Evolutionary conservation across 2,888 invertebrate genomes (phyloP).

Genomic region (Caenorhabditis wallacei): DNA sequence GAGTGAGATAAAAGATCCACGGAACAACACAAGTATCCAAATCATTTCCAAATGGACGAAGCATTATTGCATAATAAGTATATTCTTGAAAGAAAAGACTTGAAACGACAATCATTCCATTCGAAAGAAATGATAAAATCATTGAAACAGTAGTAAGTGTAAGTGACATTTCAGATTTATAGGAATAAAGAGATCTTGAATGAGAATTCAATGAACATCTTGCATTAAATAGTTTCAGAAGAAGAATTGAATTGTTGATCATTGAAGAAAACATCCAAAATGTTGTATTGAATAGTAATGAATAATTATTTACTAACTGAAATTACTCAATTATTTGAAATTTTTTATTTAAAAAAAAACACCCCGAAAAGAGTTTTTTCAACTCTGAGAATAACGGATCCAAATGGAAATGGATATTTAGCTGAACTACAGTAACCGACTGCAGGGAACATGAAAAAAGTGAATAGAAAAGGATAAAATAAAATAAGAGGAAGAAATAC

Average conservation of each 20-base stretch:
- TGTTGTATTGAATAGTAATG: slow-evolving; percentile 26
- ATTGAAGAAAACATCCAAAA: slow-evolving; percentile 19
- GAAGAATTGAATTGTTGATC: slow-evolving; percentile 23
- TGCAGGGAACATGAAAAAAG: slow-evolving; percentile 48
- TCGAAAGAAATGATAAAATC: slow-evolving; percentile 41
- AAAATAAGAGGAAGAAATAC: slow-evolving; percentile 8
- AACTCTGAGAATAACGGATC: slow-evolving; percentile 23
- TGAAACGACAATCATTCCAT: slow-evolving; percentile 33
- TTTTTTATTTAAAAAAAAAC: neutral
- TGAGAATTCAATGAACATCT: neutral
- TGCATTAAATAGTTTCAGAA: neutral
- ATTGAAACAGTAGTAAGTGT: slow-evolving; percentile 38
- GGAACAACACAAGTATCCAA: slow-evolving; percentile 45
- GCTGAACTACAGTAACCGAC: slow-evolving; percentile 36
- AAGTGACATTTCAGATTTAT: slow-evolving; percentile 20
- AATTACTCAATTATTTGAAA: neutral
- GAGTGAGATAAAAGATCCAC: slow-evolving; percentile 49
- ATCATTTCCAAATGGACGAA: slow-evolving; percentile 55
- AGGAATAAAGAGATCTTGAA: slow-evolving; percentile 6
- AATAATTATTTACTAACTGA: slow-evolving; percentile 8
- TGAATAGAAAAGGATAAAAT: slow-evolving; percentile 35
- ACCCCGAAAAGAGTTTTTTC: slow-evolving; percentile 15
- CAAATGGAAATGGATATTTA: slow-evolving; percentile 34
- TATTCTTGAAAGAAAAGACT: slow-evolving; percentile 8
- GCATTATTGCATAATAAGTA: slow-evolving; percentile 34